Evolutionary conservation across 2,888 invertebrate genomes (phyloP).

Genomic region (Galeopsomyia nigrocyanea): DNA sequence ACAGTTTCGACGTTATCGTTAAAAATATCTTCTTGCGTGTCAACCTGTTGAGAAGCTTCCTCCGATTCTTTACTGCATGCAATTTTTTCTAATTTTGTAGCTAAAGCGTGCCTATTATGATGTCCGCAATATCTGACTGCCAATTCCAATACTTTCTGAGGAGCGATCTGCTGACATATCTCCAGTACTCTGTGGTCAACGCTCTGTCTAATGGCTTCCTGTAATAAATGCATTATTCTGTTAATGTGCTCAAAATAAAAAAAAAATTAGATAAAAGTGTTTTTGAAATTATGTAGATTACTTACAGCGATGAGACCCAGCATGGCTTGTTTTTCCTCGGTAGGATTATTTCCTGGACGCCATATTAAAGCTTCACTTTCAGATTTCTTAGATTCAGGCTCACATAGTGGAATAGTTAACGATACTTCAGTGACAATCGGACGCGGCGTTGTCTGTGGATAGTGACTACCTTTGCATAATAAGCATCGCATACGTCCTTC

Average conservation of each 20-base stretch:
- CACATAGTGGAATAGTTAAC: slow-evolving; percentile 84
- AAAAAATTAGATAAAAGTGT: not conserved
- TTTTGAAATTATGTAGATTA: slow-evolving; percentile 46
- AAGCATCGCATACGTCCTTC: slow-evolving; percentile 85
- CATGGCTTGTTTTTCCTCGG: slow-evolving; percentile 81
- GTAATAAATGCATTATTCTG: slow-evolving; percentile 51
- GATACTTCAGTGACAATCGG: slow-evolving; percentile 85
- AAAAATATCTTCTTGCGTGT: slow-evolving; percentile 50
- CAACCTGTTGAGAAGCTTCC: slow-evolving; percentile 56
- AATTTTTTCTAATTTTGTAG: slow-evolving; percentile 76
- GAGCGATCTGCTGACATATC: slow-evolving; percentile 85
- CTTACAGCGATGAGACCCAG: slow-evolving; percentile 91
- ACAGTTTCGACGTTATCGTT: slow-evolving; percentile 50
- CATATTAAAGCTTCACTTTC: slow-evolving; percentile 83
- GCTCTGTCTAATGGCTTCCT: slow-evolving; percentile 88
- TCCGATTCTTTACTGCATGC: slow-evolving; percentile 60
- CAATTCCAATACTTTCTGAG: slow-evolving; percentile 82
- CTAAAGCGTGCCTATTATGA: slow-evolving; percentile 81
- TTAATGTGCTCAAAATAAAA: slow-evolving; percentile 23
- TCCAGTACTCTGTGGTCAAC: slow-evolving; percentile 90
- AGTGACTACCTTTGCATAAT: slow-evolving; percentile 88
- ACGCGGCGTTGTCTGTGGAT: slow-evolving; percentile 88
- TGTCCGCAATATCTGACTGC: slow-evolving; percentile 92
- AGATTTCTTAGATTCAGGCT: slow-evolving; percentile 83
- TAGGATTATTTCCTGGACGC: slow-evolving; percentile 75